A percentile compares a stretch with the other conserved stretches of the same genome.
These are phyloP conservation scores for Tinea pellionella DNA, from an alignment of 2,888 invertebrate genomes.

Conservation along the genomic window DNA sequence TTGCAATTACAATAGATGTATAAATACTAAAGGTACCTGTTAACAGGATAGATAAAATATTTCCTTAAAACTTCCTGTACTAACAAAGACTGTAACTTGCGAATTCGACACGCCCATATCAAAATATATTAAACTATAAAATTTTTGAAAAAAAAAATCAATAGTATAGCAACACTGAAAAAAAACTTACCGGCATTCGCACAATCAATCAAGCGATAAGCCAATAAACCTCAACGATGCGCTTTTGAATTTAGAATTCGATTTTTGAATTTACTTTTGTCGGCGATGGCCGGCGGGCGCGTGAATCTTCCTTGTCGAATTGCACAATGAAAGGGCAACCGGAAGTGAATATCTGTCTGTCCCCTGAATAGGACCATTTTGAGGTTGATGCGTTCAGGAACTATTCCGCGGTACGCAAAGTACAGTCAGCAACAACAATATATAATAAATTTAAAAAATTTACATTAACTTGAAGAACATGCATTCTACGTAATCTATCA, in stretches of 20 bases:
- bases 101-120: slow-evolving; percentile 66
- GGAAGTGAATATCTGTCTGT: slow-evolving; percentile 56
- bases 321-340: slow-evolving; percentile 58
- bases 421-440: slow-evolving; percentile 21
- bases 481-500: no score
- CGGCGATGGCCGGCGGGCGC: slow-evolving; percentile 53
- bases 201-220: slow-evolving; percentile 70
- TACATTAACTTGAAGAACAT: no score
- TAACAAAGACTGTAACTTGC: slow-evolving; percentile 41
- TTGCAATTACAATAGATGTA: slow-evolving; percentile 26
- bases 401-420: slow-evolving; percentile 27
- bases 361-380: slow-evolving; percentile 45
- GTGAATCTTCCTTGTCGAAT: slow-evolving; percentile 54
- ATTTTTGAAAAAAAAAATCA: slow-evolving; percentile 18
- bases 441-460: neutral
- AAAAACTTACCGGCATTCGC: slow-evolving; percentile 48
- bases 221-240: slow-evolving; percentile 71
- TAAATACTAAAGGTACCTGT: slow-evolving; percentile 29
- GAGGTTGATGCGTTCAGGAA: slow-evolving; percentile 45
- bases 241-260: slow-evolving; percentile 65
- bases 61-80: slow-evolving; percentile 50
- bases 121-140: slow-evolving; percentile 59
- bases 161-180: slow-evolving; percentile 32
- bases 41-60: slow-evolving; percentile 32
- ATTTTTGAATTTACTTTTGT: slow-evolving; percentile 60